phyloP scores from a whole-genome alignment of 2,888 invertebrate species.

The Prenolepis imparis region DNA sequence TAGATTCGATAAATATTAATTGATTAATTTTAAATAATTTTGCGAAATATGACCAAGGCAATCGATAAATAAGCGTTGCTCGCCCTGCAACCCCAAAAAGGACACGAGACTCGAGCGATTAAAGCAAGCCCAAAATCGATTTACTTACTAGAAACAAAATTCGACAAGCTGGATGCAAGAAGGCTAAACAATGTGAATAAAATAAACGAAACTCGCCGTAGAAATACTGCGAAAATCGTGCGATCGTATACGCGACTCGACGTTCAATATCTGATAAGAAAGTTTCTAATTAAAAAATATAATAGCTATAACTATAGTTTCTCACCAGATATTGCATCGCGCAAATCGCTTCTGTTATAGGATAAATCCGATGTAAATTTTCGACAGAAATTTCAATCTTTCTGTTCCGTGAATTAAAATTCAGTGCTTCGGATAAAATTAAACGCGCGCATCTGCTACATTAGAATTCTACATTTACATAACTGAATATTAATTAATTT shows the following conservation, averaged over 20 bases:
- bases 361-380: background rate
- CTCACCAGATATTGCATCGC: constrained; percentile 56
- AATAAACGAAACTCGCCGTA: constrained; percentile 34
- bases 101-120: constrained; percentile 6
- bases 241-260: constrained; percentile 11
- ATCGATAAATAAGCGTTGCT: constrained; percentile 32
- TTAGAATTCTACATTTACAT: constrained; percentile 6
- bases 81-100: constrained; percentile 56
- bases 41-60: constrained; percentile 37
- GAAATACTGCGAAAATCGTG: constrained; percentile 37
- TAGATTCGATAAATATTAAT: constrained; percentile 1
- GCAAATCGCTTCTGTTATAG: constrained; percentile 1
- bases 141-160: constrained; percentile 48
- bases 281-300: constrained; percentile 55
- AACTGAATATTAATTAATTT: constrained; percentile 29
- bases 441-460: constrained; percentile 15
- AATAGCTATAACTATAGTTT: constrained; percentile 56
- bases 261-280: constrained; percentile 50
- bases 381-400: background rate
- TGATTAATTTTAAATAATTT: too few relatives aligned
- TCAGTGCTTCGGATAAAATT: background rate
- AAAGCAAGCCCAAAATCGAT: constrained; percentile 43
- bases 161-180: constrained; percentile 85
- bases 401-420: background rate
- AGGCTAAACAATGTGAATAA: constrained; percentile 86